Evolutionary conservation across 2,888 invertebrate genomes (phyloP), one percentile per base, ranked within the genome.

Genomic region (Hoplodrina blanda): DNA sequence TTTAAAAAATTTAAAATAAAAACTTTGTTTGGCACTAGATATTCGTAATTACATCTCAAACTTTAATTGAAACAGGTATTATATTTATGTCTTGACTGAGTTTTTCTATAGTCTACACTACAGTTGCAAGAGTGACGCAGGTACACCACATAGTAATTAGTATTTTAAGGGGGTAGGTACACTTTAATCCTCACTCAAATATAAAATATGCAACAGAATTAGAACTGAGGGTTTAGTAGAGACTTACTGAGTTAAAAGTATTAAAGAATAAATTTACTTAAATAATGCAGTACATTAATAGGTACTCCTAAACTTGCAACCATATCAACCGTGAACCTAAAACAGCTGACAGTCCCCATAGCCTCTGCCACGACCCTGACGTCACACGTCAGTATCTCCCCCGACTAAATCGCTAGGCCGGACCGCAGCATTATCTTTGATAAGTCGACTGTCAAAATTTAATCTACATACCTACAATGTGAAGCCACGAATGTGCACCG

Each of bases 361-460:
- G 54, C 30, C 33, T 56, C 65, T 77, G 67, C 49, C 49, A 30
- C 57, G 64, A 49, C 44, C 74, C 71, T 82, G 81, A 76, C 78
- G 78, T 68, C 81, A 64, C 63, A 37, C 57, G 69, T 80, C 70
- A 78, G 76, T 76, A 86, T 73, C 76, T 82, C 82, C 69, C 76
- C 61, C 72, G 37, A 44, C 73, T 70, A 72, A 84, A 73, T 65
- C 85, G 72, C 71, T 77, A 80, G 77, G 75, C 76, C 64, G 80
- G 81, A 76, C 81, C 74, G 78, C 73, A 78, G 86, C 80, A 85
- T 88, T 89, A 89, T 89, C 89, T 88, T 88, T 88, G 88, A 88
- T 88, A 89, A 88, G 85, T 89, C 85, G 85, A 86, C 88, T 89
- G 89, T 89, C 89, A 87, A 88, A 87, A 89, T 88, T 88, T 87